Evolutionary conservation across 1,140 invertebrate genomes (phyloP).

Genomic region (Solenopsis fugax): DNA sequence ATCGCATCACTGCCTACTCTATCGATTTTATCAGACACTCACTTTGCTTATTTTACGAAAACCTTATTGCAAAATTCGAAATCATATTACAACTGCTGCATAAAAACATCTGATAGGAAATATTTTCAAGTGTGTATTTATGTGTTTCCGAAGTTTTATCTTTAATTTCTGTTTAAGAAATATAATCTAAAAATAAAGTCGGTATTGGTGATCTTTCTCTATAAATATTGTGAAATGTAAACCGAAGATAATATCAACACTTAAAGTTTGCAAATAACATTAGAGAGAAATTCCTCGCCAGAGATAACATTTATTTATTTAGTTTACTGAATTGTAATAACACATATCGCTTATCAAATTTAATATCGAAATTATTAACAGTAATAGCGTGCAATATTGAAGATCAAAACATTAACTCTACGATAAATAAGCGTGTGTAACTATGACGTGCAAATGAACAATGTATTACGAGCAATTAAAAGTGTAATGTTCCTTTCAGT

Average conservation of each 20-base stretch:
- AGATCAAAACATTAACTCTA: neutral
- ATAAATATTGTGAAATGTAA: neutral
- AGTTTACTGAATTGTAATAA: neutral
- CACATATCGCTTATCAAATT: slow-evolving; percentile 9
- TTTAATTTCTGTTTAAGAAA: no score
- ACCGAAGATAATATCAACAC: neutral
- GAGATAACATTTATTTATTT: neutral
- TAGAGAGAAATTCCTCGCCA: neutral
- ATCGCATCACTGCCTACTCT: no score
- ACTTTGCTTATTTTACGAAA: no score
- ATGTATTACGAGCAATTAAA: slow-evolving; percentile 13
- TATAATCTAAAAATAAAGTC: no score
- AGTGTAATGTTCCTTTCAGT: slow-evolving; percentile 3
- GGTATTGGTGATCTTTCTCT: no score
- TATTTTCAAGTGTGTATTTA: no score
- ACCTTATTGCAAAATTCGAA: no score
- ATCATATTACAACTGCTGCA: no score
- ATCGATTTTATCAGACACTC: no score
- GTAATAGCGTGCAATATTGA: slow-evolving; percentile 1
- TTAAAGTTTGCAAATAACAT: neutral
- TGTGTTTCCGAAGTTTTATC: no score
- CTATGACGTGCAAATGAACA: no score
- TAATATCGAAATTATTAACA: slow-evolving; percentile 4
- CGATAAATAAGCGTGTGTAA: neutral
- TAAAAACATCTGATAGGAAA: no score